A percentile compares a stretch with the other conserved stretches of the same genome.
Evolutionary conservation across 2,113 vertebrate genomes (phyloP).

Genomic region (Psilopsiagon aurifrons): DNA sequence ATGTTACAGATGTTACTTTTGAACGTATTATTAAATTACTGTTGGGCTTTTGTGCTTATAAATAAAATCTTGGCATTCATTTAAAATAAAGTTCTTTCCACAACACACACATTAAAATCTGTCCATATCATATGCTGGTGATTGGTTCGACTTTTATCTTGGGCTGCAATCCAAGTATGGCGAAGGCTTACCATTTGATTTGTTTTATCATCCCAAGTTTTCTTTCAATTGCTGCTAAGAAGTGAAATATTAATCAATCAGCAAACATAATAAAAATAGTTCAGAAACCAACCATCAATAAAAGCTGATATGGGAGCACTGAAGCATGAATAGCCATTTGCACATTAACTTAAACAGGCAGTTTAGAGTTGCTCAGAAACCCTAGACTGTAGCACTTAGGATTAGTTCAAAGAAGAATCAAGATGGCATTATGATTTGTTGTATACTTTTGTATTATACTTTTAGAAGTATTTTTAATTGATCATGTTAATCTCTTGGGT

Average conservation of each 20-base stretch:
- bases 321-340: slow-evolving; percentile 40
- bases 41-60: neutral
- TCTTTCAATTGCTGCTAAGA: slow-evolving; percentile 36
- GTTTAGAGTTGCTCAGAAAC: slow-evolving; percentile 54
- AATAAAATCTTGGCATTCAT: neutral
- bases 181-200: neutral
- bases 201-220: slow-evolving; percentile 36
- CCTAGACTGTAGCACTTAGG: neutral
- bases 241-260: slow-evolving; percentile 70
- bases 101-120: neutral
- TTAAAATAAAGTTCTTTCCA: neutral
- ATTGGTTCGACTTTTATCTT: neutral
- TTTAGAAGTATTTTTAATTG: neutral
- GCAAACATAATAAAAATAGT: slow-evolving; percentile 61
- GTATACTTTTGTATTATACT: neutral
- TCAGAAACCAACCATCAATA: slow-evolving; percentile 15
- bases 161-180: neutral
- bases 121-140: neutral
- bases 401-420: neutral
- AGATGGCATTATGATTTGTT: neutral
- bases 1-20: neutral
- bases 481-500: neutral
- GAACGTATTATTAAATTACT: neutral
- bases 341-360: slow-evolving; percentile 20
- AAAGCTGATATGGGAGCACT: slow-evolving; percentile 42